Base-by-base conservation (phyloP, 2,113 vertebrate species). In the Equus przewalskii region DNA sequence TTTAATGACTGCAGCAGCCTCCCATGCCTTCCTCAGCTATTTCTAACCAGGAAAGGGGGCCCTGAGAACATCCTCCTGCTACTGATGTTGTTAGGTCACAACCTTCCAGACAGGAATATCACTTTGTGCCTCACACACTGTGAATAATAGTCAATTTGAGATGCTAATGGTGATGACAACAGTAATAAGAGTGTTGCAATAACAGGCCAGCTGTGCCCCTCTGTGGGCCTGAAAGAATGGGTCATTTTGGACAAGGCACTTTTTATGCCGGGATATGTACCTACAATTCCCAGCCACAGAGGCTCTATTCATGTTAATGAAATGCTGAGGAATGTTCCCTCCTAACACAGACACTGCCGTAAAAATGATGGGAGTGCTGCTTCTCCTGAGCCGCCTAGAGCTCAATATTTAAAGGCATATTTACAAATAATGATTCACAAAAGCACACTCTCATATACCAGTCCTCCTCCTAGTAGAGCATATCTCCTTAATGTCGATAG, bases 71-170 rank as follows among this genome's bases (percentile, higher is more conserved):
- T 14, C 76, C 13, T 28, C 56, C 22, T 49, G 70, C 41, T 22
- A 12, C 28, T 24, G 44, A 65, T 9, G 36, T 69, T 84, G 33
- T 30, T n/a, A 3, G n/a, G 41, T 60, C 78, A 69, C 49, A 16
- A 33, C 54, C 72, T 91, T 94, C 65, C 62, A 89, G 96, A 78
- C 7, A 24, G 92, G 91, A 58, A 21, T 49, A 54, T 72, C 67
- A 10, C 84, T 70, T 22, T 58, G 60, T 79, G 72, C 60, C 49
- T 60, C 18, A 2, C 80, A 65, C 62, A 6, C 75, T 75, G 69
- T 62, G 92, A 78, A 54, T 92, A 84, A 89, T 94, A 87, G 83
- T 94, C 80, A 24, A 60, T 95, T 84, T 85, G 90, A 78, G 92
- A 91, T 87, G 79, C 44, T 56, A 73, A 78, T 94, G 90, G 44